Evolutionary conservation across 2,113 vertebrate species (phyloP).

Genomic region (Otolemur garnettii): DNA sequence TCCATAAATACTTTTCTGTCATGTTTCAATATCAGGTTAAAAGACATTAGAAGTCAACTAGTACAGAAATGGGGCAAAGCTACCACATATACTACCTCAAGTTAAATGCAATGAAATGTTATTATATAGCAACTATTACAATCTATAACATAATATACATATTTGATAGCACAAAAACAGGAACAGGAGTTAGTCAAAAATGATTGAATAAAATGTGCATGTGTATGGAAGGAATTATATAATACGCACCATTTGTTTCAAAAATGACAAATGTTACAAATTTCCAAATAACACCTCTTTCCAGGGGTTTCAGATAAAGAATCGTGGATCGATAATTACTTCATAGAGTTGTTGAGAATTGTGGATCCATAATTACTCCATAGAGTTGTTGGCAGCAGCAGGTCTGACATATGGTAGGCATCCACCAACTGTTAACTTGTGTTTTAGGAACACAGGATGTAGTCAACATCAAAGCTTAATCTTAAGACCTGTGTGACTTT

Average conservation of each 20-base stretch:
- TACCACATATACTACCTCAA: neutral
- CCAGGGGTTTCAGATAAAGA: neutral
- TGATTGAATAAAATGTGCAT: neutral
- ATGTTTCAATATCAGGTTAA: neutral
- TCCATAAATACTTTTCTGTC: constrained; percentile 1
- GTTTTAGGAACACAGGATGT: neutral
- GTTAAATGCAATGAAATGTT: neutral
- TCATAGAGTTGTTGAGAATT: neutral
- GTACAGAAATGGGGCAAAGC: neutral
- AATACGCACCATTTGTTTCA: neutral
- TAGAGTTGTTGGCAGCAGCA: neutral
- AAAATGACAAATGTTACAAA: neutral
- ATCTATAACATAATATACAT: no score
- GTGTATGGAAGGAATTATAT: neutral
- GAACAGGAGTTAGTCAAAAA: neutral
- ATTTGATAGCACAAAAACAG: no score
- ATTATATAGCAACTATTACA: neutral
- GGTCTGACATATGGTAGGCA: neutral
- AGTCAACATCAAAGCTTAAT: neutral
- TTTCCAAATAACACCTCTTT: neutral
- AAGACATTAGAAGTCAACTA: neutral
- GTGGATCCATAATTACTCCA: neutral
- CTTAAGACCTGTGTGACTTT: neutral
- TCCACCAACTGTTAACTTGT: neutral
- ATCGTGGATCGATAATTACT: neutral